Evolutionary conservation across 2,797 vertebrate genomes (phyloP), one percentile per base, ranked within the genome.

Genomic region (Ambastaia sidthimunki): DNA sequence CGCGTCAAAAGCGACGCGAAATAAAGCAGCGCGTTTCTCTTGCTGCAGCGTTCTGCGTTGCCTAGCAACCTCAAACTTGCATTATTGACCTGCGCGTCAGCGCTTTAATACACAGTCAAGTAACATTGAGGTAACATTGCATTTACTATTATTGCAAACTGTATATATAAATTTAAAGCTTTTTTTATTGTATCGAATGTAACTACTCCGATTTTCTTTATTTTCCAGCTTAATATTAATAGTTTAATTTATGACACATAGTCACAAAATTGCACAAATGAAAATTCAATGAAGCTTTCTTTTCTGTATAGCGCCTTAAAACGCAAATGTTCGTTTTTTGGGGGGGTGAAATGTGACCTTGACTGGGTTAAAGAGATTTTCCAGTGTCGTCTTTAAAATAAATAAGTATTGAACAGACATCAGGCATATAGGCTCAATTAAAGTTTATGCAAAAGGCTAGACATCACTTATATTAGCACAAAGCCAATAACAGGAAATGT

Each of bases 1-100:
- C 9, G 12, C 16, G 23, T 60, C 10, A 73, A 81, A 70, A 63
- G 21, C 34, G 12, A 41, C n/a, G 23, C 60, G 60, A 78, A 83
- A 67, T 52, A 69, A 84, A 83, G 62, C 73, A 37, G 69, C 76
- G 18, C 37, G 50, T 62, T 84, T 41, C 48, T 47, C 67, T 62
- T 50, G 57, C 31, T 50, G 34, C 18, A 15, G 86, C 83, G 83
- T 90, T 85, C 50, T 0, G 23, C 0, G 92, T 94, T 89, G 88
- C 93, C 54, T 86, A 80, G 92, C 87, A 92, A 93, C 92, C 11
- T 2, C 23, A 82, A 87, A 89, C 84, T 86, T 71, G 50, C 5
- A 16, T 25, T 37, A 18, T n/a, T 52, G 68, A 52, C 57, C 34
- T 70, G 66, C 67, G 67, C 44, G 16, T 57, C 11, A 21, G 10